Percentiles rank a stretch among this genome's conserved stretches.
phyloP scores from a whole-genome alignment of 64 coral and sea anemone genomes.

The Actinia tenebrosa region DNA sequence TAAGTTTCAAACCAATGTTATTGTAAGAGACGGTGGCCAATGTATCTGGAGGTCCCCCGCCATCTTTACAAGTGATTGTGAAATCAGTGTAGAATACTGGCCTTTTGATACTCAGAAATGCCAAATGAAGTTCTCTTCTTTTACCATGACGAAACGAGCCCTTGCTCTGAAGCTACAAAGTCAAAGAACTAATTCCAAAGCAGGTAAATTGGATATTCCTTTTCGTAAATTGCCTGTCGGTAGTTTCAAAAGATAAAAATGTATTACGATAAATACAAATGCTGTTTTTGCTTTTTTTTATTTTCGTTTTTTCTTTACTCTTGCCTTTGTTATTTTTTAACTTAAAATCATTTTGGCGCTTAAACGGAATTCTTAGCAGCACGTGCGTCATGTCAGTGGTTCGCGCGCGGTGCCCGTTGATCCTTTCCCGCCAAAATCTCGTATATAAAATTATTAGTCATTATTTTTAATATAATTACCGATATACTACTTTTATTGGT shows the following conservation, averaged over 20 bases:
- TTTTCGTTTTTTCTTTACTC: too few species aligned
- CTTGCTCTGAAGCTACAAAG: constrained; percentile 14
- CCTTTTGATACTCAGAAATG: constrained; percentile 47
- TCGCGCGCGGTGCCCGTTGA: background rate
- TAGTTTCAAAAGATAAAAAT: too few species aligned
- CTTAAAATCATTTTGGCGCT: background rate
- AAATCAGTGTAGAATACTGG: constrained; percentile 31
- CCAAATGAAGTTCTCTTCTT: constrained; percentile 44
- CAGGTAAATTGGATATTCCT: background rate
- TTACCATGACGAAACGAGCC: constrained; percentile 7
- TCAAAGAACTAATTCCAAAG: background rate
- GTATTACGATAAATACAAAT: too few species aligned
- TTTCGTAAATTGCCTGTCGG: too few species aligned
- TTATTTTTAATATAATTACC: too few species aligned
- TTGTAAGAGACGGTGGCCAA: background rate
- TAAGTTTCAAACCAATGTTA: constrained; percentile 41
- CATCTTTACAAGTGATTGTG: constrained; percentile 46
- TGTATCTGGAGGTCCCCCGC: constrained; percentile 51
- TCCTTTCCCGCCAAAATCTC: background rate
- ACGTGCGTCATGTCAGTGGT: background rate
- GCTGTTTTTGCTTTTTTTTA: background rate
- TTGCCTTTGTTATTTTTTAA: background rate
- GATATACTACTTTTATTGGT: too few species aligned
- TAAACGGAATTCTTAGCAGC: background rate
- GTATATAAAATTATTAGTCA: too few species aligned